Evolutionary conservation across 2,797 vertebrate genomes (phyloP).

Genomic region (Antrozous pallidus): DNA sequence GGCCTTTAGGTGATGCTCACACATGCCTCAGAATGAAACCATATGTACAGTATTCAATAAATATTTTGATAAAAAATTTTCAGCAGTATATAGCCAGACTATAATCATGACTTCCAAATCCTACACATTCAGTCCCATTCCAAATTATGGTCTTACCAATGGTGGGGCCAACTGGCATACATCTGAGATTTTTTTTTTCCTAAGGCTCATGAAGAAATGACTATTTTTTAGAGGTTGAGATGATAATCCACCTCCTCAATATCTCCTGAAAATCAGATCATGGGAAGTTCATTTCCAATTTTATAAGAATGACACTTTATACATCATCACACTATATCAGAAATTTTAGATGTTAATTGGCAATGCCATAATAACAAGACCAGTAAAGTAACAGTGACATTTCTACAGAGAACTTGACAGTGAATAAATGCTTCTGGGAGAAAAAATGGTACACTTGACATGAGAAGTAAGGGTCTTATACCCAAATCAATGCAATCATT

Average conservation of each 20-base stretch:
- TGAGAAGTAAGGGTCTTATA: background rate
- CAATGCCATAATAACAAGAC: background rate
- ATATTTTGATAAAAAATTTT: conserved; percentile 67
- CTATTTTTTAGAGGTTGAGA: conserved; percentile 13
- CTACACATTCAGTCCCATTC: conserved; percentile 32
- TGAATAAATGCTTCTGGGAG: background rate
- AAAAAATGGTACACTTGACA: background rate
- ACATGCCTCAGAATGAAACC: conserved; percentile 50
- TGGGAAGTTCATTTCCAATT: background rate
- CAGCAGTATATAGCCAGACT: conserved; percentile 38
- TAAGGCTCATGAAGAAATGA: background rate
- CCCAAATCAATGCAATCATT: background rate
- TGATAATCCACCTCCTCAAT: background rate
- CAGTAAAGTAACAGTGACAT: background rate
- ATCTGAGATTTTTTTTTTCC: background rate
- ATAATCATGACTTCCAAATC: conserved; percentile 51
- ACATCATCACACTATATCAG: background rate
- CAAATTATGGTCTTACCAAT: conserved; percentile 33
- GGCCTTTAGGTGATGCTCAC: background rate
- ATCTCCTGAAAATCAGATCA: background rate
- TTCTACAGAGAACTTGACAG: background rate
- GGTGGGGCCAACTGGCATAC: background rate
- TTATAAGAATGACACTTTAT: background rate
- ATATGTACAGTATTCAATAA: conserved; percentile 68
- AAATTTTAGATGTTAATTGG: background rate